Evolutionary conservation across 2,888 invertebrate species (phyloP), one percentile per base, ranked within the genome.

Genomic region (Coenonympha arcania): DNA sequence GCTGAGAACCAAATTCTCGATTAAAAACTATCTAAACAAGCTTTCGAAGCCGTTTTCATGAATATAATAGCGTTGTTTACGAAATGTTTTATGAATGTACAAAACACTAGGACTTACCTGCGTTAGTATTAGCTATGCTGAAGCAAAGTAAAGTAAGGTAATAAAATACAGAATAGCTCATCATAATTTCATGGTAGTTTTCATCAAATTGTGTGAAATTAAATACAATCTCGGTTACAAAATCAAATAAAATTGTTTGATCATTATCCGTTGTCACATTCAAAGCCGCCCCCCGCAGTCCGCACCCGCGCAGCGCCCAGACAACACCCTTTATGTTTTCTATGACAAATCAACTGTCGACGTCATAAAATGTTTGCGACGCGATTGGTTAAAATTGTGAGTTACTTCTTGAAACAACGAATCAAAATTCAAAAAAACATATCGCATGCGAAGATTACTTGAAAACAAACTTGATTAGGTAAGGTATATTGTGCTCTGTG

Each of bases 121-220:
- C 81, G 62, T 72, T 60, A 26, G 75, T 71, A 63, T 78, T 71
- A 37, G 73, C 67, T 63, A 73, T 63, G 69, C 65, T 76, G 71
- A 66, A 73, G 68, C 73, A 79, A 74, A 86, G 71, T 68, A 84
- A 80, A 67, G 77, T 73, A 73, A 79, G 67, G 58, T 81, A 82
- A 80, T 72, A 77, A 76, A 75, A 77, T 63, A 73, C 63, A 59
- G 71, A 70, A 69, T 62, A 67, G 69, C 71, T 83, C 85, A 86
- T 86, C 79, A 81, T 86, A 83, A 83, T 83, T 71, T 83, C 85
- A 86, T 86, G 69, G 52, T 76, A 73, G 59, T 37, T 39, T 44
- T 20, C 15, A 47, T 51, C 47, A 26, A 36, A 45, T 49, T 18
- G 58, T 58, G 36, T 34, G 47, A 61, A 60, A 59, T 46, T 50